phyloP scores from a whole-genome alignment of 2,888 invertebrate genomes.

The Drosophila incognita region DNA sequence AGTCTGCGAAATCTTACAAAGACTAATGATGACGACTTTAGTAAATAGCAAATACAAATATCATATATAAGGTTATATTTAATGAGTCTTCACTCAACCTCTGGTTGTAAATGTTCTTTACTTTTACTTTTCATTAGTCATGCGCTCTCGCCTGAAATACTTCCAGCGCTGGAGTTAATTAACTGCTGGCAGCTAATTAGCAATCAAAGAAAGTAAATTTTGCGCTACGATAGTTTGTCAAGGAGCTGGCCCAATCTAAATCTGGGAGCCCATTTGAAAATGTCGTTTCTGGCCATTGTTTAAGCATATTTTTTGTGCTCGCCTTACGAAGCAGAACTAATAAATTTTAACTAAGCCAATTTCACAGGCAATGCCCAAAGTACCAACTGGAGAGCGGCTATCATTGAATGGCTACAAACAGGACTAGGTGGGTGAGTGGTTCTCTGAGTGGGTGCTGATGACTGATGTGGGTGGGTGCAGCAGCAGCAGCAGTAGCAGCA shows the following conservation, averaged over 20 bases:
- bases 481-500: conserved; percentile 31
- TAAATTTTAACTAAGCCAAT: conserved; percentile 67
- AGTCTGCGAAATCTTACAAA: neutral
- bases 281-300: conserved; percentile 41
- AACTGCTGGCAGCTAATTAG: conserved; percentile 37
- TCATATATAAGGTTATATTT: neutral
- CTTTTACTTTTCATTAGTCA: no score
- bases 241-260: conserved; percentile 33
- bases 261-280: conserved; percentile 14
- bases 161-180: neutral
- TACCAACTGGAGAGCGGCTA: conserved; percentile 38
- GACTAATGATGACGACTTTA: neutral
- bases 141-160: neutral
- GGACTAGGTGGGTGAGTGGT: neutral
- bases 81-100: neutral
- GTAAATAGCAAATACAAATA: neutral
- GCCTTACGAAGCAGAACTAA: conserved; percentile 55
- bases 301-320: conserved; percentile 41
- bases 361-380: conserved; percentile 36
- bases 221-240: conserved; percentile 33
- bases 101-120: neutral
- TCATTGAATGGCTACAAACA: conserved; percentile 42
- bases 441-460: neutral
- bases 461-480: neutral
- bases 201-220: conserved; percentile 25